phyloP scores from a whole-genome alignment of 2,888 invertebrate genomes.

The Melipona beecheii region DNA sequence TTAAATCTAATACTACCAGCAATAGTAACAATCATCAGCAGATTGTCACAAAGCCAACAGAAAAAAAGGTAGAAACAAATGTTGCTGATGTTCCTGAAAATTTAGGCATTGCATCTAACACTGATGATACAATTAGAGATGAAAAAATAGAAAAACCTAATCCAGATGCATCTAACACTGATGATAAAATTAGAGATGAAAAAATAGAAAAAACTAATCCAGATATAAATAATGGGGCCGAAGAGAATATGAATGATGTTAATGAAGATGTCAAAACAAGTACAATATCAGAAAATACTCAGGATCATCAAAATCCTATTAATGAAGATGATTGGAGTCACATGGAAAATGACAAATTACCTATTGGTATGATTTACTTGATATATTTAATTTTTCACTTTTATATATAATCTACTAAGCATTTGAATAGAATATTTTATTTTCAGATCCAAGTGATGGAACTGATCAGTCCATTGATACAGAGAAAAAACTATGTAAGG shows the following conservation, averaged over 20 bases:
- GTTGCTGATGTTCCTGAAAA: not conserved
- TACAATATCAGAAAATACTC: slow-evolving; percentile 59
- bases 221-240: not conserved
- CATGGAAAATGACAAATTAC: not conserved
- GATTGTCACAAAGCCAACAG: not conserved
- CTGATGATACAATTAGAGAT: not conserved
- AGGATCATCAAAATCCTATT: slow-evolving; percentile 45
- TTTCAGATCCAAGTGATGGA: slow-evolving; percentile 53
- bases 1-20: not conserved
- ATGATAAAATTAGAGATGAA: not conserved
- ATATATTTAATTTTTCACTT: not conserved
- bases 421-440: slow-evolving; percentile 12
- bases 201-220: not conserved
- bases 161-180: too few species aligned
- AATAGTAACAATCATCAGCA: not conserved
- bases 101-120: not conserved
- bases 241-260: not conserved
- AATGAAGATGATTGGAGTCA: slow-evolving; percentile 19
- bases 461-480: slow-evolving; percentile 21
- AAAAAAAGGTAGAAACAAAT: not conserved
- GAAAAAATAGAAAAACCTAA: not conserved
- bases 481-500: slow-evolving; percentile 46
- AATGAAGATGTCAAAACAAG: slow-evolving; percentile 28
- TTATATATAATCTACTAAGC: not conserved
- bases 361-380: slow-evolving; percentile 33